Conservation (phyloP, 2,797 vertebrate genomes). For the Simalia tracyae region DNA sequence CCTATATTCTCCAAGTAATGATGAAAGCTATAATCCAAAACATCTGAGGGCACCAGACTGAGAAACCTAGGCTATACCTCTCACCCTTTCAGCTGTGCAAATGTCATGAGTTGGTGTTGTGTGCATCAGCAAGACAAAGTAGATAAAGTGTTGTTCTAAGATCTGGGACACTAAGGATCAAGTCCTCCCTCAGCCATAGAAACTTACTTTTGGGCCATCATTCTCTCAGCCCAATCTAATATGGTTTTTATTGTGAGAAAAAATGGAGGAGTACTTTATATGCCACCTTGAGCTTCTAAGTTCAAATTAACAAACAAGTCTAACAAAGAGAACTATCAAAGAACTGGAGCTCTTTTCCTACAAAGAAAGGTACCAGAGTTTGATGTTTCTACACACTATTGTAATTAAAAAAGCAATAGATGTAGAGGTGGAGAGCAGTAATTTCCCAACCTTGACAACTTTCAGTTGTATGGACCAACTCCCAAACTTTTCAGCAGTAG, state of each 20-base stretch:
- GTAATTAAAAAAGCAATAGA: not conserved
- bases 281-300: not conserved
- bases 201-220: not conserved
- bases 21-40: not conserved
- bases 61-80: not conserved
- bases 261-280: not conserved
- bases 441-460: not conserved
- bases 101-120: not conserved
- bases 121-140: not conserved
- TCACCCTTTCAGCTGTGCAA: not conserved
- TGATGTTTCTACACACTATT: not conserved
- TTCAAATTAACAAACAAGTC: not conserved
- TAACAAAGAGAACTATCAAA: not conserved
- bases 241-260: not conserved
- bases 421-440: not conserved
- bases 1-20: not conserved
- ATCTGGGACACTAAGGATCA: not conserved
- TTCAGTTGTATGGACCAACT: not conserved
- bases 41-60: not conserved
- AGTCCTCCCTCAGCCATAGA: not conserved
- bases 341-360: not conserved
- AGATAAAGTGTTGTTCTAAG: not conserved
- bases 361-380: not conserved
- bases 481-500: not conserved
- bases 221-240: not conserved